Evolutionary conservation across 2,888 invertebrate genomes (phyloP), one percentile per base, ranked within the genome.

Genomic region (Tryphoninae sp.): DNA sequence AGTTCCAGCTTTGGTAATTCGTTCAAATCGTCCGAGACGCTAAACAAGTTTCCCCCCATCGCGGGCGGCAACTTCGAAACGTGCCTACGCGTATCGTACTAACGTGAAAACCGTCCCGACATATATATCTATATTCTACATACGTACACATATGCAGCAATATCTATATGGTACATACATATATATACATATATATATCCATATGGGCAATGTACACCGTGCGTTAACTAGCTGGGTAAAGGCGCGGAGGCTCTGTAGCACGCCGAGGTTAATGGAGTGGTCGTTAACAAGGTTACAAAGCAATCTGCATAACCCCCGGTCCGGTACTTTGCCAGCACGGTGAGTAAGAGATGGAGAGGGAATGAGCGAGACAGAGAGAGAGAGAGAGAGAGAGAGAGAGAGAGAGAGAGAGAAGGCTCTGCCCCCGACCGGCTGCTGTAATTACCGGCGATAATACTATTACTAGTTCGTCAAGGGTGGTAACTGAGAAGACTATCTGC

Each of bases 231-330:
- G n/a, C 69, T 64, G 53, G 58, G 55, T 69, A 55, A 68, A 69
- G 49, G 78, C 61, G 74, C 68, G 75, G 79, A 64, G 75, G 80
- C 49, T 58, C 45, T 64, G 73, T 71, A 86, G 85, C 86, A 86
- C 86, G 87, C 86, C 86, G 86, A 88, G 87, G 87, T 89, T 91
- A 91, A 92, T 90, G 88, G 89, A 90, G 89, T 89, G 90, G 91
- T 91, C 90, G 89, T 89, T 92, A 91, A 92, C 89, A 87, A 89
- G 89, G 90, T 92, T 91, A 91, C 88, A 89, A 91, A 91, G 91
- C 91, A 91, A 92, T 92, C 91, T 92, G 90, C 91, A 91, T 91
- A 90, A 90, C 89, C 90, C 85, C 75, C 58, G 76, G 79, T 79
- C 76, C 85, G 85, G 87, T 87, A 89, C 89, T 90, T 89, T 90